These are phyloP conservation scores for Sarcophaga peregrina DNA, from an alignment of 1,140 invertebrate species.

Conservation along the genomic window DNA sequence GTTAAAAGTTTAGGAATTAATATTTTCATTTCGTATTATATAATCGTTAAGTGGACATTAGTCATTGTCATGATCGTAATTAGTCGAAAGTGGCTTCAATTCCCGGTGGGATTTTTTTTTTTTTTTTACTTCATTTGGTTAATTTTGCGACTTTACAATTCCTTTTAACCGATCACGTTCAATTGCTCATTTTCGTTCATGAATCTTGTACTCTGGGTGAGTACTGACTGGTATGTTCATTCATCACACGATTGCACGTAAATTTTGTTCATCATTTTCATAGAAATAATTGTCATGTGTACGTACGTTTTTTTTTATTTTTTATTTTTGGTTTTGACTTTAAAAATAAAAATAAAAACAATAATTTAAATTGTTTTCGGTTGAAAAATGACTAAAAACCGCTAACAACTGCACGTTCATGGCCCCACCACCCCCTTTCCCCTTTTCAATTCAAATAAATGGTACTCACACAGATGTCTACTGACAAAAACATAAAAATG, in stretches of 20 bases:
- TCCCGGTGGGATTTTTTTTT: too few species aligned
- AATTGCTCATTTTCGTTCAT: not conserved
- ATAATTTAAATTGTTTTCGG: not conserved
- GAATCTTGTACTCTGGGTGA: too few species aligned
- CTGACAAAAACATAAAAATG: too few species aligned
- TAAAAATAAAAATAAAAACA: too few species aligned
- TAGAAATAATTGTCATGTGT: conserved; percentile 11
- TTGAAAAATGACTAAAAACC: conserved; percentile 12
- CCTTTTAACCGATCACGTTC: conserved; percentile 3
- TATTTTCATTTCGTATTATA: too few species aligned
- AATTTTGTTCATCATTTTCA: conserved; percentile 19
- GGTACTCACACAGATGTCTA: too few species aligned
- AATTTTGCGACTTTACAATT: not conserved
- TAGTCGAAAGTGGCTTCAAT: too few species aligned
- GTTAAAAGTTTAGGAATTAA: too few species aligned
- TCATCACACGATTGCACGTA: not conserved
- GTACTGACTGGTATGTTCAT: not conserved
- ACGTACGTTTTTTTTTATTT: not conserved
- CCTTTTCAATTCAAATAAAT: too few species aligned
- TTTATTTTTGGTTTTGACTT: not conserved
- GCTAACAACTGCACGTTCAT: not conserved
- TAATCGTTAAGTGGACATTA: not conserved
- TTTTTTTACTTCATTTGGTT: too few species aligned
- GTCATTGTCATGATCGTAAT: not conserved
- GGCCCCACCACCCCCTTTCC: too few species aligned